A percentile compares a stretch with the other conserved stretches of the same genome.
Conservation (phyloP, 2,888 invertebrate species). For the Lapara coniferarum region DNA sequence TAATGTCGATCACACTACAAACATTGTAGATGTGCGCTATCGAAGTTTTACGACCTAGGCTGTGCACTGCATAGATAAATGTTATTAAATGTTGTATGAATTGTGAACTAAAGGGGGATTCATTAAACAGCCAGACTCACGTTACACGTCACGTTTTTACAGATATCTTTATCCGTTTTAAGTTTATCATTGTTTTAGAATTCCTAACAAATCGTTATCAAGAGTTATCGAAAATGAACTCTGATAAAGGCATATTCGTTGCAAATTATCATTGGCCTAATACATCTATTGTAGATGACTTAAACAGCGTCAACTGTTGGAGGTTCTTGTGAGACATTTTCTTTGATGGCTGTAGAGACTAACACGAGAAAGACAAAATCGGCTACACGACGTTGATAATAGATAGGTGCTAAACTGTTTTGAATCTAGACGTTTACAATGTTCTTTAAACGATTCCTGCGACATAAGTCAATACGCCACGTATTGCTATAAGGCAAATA, state of each 20-base stretch:
- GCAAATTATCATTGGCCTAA: too few species aligned
- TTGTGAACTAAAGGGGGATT: not conserved
- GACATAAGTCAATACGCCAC: not conserved
- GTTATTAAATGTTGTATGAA: not conserved
- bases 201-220: not conserved
- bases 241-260: not conserved
- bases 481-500: not conserved
- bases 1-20: constrained; percentile 50
- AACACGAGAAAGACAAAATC: too few species aligned
- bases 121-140: not conserved
- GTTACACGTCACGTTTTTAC: not conserved
- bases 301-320: too few species aligned
- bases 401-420: not conserved
- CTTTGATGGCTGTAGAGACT: too few species aligned
- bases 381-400: too few species aligned
- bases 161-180: not conserved
- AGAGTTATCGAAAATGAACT: not conserved
- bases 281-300: too few species aligned
- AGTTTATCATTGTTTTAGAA: not conserved
- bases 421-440: not conserved
- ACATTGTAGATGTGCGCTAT: constrained; percentile 23
- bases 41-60: constrained; percentile 5
- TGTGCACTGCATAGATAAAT: not conserved
- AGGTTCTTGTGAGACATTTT: too few species aligned
- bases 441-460: not conserved